phyloP scores from a whole-genome alignment of 2,113 vertebrate genomes.

The Percopsis transmontana region DNA sequence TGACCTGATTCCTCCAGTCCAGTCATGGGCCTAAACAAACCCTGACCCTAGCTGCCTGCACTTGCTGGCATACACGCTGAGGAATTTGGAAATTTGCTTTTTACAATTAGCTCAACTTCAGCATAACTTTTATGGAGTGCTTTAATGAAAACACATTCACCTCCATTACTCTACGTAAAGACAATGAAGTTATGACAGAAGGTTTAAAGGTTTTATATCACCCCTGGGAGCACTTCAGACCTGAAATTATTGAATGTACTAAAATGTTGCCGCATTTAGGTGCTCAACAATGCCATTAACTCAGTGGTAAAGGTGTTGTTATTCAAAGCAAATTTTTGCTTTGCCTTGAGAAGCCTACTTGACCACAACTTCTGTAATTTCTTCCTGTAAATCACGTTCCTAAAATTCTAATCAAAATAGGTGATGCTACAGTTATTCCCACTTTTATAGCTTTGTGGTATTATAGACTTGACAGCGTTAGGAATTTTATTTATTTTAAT shows the following conservation, averaged over 20 bases:
- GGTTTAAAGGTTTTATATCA: slow-evolving; percentile 33
- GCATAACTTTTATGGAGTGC: slow-evolving; percentile 32
- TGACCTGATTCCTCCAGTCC: slow-evolving; percentile 59
- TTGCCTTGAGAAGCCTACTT: slow-evolving; percentile 13
- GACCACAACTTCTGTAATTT: slow-evolving; percentile 18
- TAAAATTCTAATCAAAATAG: slow-evolving; percentile 16
- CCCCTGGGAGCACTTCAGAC: slow-evolving; percentile 25
- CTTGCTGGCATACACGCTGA: slow-evolving; percentile 18
- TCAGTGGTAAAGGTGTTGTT: slow-evolving; percentile 12
- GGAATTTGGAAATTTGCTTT: slow-evolving; percentile 61
- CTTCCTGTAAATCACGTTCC: slow-evolving; percentile 32
- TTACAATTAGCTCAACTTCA: slow-evolving; percentile 47
- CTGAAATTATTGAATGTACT: slow-evolving; percentile 35
- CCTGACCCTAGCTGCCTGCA: slow-evolving; percentile 33
- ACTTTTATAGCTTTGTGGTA: slow-evolving; percentile 33
- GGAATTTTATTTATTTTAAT: too few relatives aligned
- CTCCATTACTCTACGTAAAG: slow-evolving; percentile 32
- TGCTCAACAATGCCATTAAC: slow-evolving; percentile 8
- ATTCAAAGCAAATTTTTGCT: slow-evolving; percentile 35
- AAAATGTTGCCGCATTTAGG: slow-evolving; percentile 45
- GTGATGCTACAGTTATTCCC: slow-evolving; percentile 25
- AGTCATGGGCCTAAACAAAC: slow-evolving; percentile 50
- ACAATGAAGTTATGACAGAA: slow-evolving; percentile 16
- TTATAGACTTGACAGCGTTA: slow-evolving; percentile 46
- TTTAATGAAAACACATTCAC: slow-evolving; percentile 37